phyloP scores from a whole-genome alignment of 2,113 vertebrate genomes.

The Plestiodon gilberti region DNA sequence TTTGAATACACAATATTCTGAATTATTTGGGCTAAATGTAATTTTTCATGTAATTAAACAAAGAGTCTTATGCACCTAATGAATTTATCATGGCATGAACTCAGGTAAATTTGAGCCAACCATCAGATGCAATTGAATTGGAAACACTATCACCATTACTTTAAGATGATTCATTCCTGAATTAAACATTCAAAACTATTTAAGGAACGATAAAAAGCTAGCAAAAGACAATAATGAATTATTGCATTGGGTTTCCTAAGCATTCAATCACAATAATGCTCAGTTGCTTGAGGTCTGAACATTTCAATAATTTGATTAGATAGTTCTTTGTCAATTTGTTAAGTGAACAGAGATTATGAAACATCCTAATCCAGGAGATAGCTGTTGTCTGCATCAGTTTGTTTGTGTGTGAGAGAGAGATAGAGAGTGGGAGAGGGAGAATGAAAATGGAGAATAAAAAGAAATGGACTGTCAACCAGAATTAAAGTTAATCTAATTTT shows the following conservation, averaged over 20 bases:
- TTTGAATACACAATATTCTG: not conserved
- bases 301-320: not conserved
- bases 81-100: not conserved
- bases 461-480: not conserved
- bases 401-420: not conserved
- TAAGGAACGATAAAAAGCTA: not conserved
- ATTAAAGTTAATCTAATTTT: not conserved
- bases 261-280: not conserved
- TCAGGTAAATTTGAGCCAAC: not conserved
- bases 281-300: not conserved
- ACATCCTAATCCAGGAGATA: not conserved
- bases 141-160: not conserved
- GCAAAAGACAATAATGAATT: not conserved
- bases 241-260: not conserved
- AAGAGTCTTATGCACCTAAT: not conserved
- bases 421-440: not conserved
- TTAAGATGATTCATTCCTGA: not conserved
- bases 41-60: not conserved
- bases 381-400: not conserved
- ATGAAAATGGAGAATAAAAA: not conserved
- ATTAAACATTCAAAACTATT: constrained; percentile 2
- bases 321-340: constrained; percentile 4
- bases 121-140: not conserved
- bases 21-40: not conserved
- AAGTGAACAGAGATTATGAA: not conserved